Evolutionary conservation across 1,140 invertebrate species (phyloP), one percentile per base, ranked within the genome.

Genomic region (Rhysida immarginata): DNA sequence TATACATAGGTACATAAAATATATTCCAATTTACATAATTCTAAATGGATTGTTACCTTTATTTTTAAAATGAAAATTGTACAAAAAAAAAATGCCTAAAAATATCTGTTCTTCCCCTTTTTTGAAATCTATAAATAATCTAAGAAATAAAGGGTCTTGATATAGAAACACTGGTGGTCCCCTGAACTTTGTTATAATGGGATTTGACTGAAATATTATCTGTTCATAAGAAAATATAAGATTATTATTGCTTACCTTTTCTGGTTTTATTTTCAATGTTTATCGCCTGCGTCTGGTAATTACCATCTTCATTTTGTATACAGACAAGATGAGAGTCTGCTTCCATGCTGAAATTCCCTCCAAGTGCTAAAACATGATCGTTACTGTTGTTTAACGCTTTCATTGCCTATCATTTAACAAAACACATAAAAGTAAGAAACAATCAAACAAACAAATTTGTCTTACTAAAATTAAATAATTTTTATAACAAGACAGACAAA

Each of bases 251-350:
- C 63, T 59, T 66, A 86, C 83, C 79, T 78, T 81, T 85, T 57
- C 85, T 71, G 0, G 84, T 83, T 65, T 84, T 83, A 60, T 84
- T 84, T 62, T 87, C 81, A 56, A 89, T 88, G 63, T 89, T 90
- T 56, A 91, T 90, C 1, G 87, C 85, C 68, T 91, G 85, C 2
- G 87, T 90, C 61, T 85, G 82, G 60, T 80, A 80, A 62, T 80
- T 82, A 56, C 84, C 83, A 73, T 60, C 66, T 61, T 80, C 78
- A 2, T 79, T 80, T 70, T 91, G 87, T 65, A 91, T 84, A 68
- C 87, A 91, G 5, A 92, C 87, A 58, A 92, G 74, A 73, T 93
- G 88, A 0, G 87, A 88, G 68, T 93, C 87, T 2, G 87, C 87
- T 54, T 78, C 70, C 2, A 78, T 71, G 58, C 84, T 87, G 64